Evolutionary conservation across 2,113 vertebrate species (phyloP).

Genomic region (Chlamydotis undulata): DNA sequence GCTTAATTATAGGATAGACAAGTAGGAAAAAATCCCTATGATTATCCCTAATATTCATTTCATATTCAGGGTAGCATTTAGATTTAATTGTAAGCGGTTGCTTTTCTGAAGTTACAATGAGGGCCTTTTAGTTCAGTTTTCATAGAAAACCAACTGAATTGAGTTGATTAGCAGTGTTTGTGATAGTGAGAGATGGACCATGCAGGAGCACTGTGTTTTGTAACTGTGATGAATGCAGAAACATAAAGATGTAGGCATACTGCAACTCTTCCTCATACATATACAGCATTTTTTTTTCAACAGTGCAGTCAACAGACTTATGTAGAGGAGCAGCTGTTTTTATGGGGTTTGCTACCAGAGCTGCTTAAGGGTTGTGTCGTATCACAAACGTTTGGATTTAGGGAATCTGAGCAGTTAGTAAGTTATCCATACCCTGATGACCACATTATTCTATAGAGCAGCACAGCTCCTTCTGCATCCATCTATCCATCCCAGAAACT

Average conservation of each 20-base stretch:
- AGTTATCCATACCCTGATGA: background rate
- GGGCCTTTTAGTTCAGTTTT: slow-evolving; percentile 61
- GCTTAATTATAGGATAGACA: slow-evolving; percentile 68
- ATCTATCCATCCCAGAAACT: background rate
- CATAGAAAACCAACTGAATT: slow-evolving; percentile 63
- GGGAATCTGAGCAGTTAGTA: background rate
- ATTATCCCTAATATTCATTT: slow-evolving; percentile 71
- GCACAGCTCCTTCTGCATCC: background rate
- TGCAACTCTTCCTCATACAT: background rate
- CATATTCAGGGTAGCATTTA: slow-evolving; percentile 64
- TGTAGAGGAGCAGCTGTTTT: background rate
- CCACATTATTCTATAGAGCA: background rate
- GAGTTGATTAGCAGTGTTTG: slow-evolving; percentile 67
- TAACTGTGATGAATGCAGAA: slow-evolving; percentile 50
- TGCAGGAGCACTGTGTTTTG: slow-evolving; percentile 13
- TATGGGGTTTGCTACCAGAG: background rate
- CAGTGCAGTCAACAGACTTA: background rate
- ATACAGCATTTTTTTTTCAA: background rate
- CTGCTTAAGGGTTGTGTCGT: background rate
- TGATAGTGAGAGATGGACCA: slow-evolving; percentile 29
- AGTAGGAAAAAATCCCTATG: slow-evolving; percentile 48
- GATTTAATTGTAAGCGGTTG: slow-evolving; percentile 70
- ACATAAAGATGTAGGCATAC: background rate
- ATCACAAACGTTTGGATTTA: background rate
- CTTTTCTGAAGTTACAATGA: slow-evolving; percentile 66